Base-by-base conservation (phyloP, 2,113 vertebrate species). In the Cyprinus carpio region DNA sequence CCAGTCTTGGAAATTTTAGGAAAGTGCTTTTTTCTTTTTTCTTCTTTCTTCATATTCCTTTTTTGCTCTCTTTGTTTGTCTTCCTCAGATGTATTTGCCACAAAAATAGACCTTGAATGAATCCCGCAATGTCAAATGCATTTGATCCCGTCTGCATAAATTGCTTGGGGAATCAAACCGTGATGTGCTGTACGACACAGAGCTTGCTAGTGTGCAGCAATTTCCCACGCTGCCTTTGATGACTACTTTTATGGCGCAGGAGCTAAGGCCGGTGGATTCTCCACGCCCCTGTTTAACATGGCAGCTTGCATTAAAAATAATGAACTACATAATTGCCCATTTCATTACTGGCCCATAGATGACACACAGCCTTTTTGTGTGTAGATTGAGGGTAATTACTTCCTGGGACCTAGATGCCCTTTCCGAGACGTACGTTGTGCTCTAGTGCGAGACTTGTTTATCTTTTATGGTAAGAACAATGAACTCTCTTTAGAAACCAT, bases 281-380 rank as follows among this genome's bases (percentile, higher is more conserved):
- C 83, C 87, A 85, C 78, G 29, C 75, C 86, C 51, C 81, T 69
- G 72, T 89, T 86, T 60, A 78, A 87, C 86, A 85, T 84, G 80
- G 81, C 88, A 83, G 84, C 67, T 76, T 80, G 84, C 81, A 80
- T 88, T 87, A 87, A 88, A 90, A 89, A 87, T 91, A 89, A 91
- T 88, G 83, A 90, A 88, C 84, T 88, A 89, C 88, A 87, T 89
- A 90, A 92, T 89, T 90, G 83, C 69, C 88, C 81, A 87, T 88
- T 87, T 86, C 86, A 87, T 85, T 85, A 87, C 74, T 81, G 83
- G 82, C 69, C 83, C 56, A 85, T 75, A 60, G 85, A 89, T 81
- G 90, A 84, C 84, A 86, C 49, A 62, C 25, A 29, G 60, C 80
- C 58, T 81, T 86, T 87, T 85, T 77, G 23, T 60, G 75, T 62